A percentile compares a stretch with the other conserved stretches of the same genome.
These are phyloP conservation scores for Aphelenchoides fujianensis DNA, from an alignment of 1,140 invertebrate species.

Conservation along the genomic window DNA sequence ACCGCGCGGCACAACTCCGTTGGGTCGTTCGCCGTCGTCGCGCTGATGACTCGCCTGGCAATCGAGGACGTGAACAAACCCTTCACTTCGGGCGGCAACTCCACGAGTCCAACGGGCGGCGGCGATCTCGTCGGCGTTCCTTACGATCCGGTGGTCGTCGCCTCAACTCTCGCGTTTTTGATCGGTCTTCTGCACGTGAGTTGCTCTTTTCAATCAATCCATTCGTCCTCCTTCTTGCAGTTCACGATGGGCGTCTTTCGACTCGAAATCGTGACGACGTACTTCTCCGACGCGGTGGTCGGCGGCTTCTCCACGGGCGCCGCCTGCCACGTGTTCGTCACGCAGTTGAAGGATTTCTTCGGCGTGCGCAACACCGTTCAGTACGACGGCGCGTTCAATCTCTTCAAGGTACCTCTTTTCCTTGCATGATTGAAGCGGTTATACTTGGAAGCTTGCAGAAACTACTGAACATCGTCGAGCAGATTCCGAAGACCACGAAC, in stretches of 20 bases:
- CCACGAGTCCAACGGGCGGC: not conserved
- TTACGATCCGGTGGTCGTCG: conserved; percentile 30
- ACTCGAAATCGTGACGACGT: conserved; percentile 57
- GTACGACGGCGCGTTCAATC: conserved; percentile 40
- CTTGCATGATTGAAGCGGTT: not conserved
- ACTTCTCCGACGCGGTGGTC: conserved; percentile 56
- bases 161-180: conserved; percentile 51
- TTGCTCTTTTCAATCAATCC: too few species aligned
- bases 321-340: conserved; percentile 53
- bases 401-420: conserved; percentile 36
- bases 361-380: conserved; percentile 36
- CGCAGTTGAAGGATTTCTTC: conserved; percentile 57
- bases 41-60: conserved; percentile 31
- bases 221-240: too few species aligned
- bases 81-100: not conserved
- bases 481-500: conserved; percentile 37
- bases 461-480: conserved; percentile 14
- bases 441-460: conserved; percentile 16
- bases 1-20: conserved; percentile 65
- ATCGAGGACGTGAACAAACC: conserved; percentile 16
- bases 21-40: conserved; percentile 53
- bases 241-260: conserved; percentile 57
- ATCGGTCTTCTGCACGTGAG: conserved; percentile 49
- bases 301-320: conserved; percentile 59
- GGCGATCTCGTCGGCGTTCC: too few species aligned